Base-by-base conservation (phyloP, 2,888 invertebrate species). In the Odontocolon sp. region DNA sequence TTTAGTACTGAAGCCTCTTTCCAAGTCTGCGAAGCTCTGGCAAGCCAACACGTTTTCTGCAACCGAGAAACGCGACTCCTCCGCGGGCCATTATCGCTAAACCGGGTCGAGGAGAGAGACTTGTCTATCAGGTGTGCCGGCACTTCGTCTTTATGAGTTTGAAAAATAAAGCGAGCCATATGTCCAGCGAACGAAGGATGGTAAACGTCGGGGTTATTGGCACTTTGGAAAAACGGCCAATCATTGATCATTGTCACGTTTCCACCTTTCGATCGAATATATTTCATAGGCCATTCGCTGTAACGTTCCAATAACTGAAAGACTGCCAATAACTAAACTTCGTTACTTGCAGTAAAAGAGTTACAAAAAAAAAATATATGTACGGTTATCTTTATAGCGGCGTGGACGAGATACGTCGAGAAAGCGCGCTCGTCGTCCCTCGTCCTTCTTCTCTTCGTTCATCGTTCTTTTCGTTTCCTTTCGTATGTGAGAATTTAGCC, bases 361-460 rank as follows among this genome's bases (percentile, higher is more conserved):
- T n/a, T n/a, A 64, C 18, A 57, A 16, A 26, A 33, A 47, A 66
- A 42, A 56, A 45, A 42, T 38, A 38, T 56, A 80, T 79, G 72
- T 78, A n/a, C 26, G 61, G 63, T 77, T 83, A 82, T 83, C 83
- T 84, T 84, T 82, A 84, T 80, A 82, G 83, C 79, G 73, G 80
- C 82, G 59, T n/a, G 80, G 80, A 79, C 71, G 78, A 82, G 83
- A 85, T 84, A 85, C 72, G 78, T 79, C 78, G 82, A 82, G 80
- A 85, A 84, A 84, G 82, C 81, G 82, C 85, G 77, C 80, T 80
- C 66, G 56, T 28, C 40, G 68, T 56, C 56, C 28, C 45, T 52
- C 59, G 42, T 59, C 40, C 26, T 14, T 26, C 23, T 56, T 23
- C 38, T 47, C 64, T 28, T 72, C 21, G 36, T 56, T 61, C 59